A percentile compares a stretch with the other conserved stretches of the same genome.
phyloP scores from a whole-genome alignment of 2,888 invertebrate species.

The Rapana venosa region DNA sequence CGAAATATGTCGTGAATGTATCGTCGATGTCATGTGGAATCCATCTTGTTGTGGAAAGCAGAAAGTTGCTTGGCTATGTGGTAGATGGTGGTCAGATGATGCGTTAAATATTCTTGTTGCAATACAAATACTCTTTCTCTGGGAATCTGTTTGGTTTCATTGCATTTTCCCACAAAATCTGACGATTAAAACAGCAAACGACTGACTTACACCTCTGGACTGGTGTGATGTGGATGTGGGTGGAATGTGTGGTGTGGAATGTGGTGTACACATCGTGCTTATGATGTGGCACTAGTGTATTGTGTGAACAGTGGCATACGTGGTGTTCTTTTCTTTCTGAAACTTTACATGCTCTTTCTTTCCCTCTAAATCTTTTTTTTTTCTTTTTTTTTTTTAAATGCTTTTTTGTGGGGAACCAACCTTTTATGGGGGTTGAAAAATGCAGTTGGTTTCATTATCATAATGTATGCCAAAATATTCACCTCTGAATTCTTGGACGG shows the following conservation, averaged over 20 bases:
- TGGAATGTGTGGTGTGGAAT: neutral
- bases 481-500: too few relatives aligned
- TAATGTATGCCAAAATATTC: too few relatives aligned
- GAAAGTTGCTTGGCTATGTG: neutral
- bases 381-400: too few relatives aligned
- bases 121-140: slow-evolving; percentile 24
- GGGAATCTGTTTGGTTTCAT: slow-evolving; percentile 1
- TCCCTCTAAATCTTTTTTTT: too few relatives aligned
- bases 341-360: too few relatives aligned
- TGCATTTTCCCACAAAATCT: neutral
- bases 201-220: neutral
- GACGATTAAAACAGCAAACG: neutral
- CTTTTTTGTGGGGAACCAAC: too few relatives aligned
- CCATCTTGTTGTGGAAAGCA: neutral
- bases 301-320: neutral
- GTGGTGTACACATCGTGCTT: neutral
- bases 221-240: neutral
- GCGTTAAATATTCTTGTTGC: neutral
- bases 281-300: too few relatives aligned
- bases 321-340: neutral
- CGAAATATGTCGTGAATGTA: too few relatives aligned
- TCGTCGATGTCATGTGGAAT: too few relatives aligned
- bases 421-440: too few relatives aligned
- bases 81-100: neutral
- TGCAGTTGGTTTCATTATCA: too few relatives aligned